Percentiles rank a stretch among this genome's conserved stretches.
Conservation (phyloP, 2,113 vertebrate species). For the Pagrus major region DNA sequence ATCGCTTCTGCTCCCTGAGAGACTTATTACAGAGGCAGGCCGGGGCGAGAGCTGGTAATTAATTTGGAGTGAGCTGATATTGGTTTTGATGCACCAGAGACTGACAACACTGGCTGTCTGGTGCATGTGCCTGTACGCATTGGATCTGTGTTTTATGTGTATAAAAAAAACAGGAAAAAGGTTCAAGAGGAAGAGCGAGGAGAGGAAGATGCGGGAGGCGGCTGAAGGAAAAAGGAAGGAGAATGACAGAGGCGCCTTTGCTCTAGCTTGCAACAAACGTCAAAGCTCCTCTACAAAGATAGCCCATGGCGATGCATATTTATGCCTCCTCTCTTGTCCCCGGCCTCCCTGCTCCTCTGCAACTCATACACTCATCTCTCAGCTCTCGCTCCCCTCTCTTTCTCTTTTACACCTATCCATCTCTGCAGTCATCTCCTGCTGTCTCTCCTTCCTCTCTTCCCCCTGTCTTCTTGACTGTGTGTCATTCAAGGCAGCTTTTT, state of each 20-base stretch:
- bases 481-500: conserved; percentile 14
- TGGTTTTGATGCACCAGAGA: conserved; percentile 85
- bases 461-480: conserved; percentile 9
- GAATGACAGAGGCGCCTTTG: conserved; percentile 47
- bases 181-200: conserved; percentile 32
- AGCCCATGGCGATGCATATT: conserved; percentile 68
- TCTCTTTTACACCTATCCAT: conserved; percentile 37
- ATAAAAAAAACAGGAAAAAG: conserved; percentile 38
- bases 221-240: not conserved
- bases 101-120: conserved; percentile 57
- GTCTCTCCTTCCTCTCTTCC: conserved; percentile 4
- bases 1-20: conserved; percentile 82
- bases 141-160: conserved; percentile 39
- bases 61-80: conserved; percentile 84
- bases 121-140: conserved; percentile 54
- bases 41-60: conserved; percentile 81
- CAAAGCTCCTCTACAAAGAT: conserved; percentile 62
- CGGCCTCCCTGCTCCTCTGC: conserved; percentile 20
- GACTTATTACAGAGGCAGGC: conserved; percentile 85
- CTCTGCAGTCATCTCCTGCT: conserved; percentile 2
- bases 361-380: conserved; percentile 25
- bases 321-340: conserved; percentile 46
- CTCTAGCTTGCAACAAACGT: conserved; percentile 55
- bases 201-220: conserved; percentile 10
- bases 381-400: conserved; percentile 27